Evolutionary conservation across 1,140 invertebrate species (phyloP), one percentile per base, ranked within the genome.

Genomic region (Hylaeus anthracinus): DNA sequence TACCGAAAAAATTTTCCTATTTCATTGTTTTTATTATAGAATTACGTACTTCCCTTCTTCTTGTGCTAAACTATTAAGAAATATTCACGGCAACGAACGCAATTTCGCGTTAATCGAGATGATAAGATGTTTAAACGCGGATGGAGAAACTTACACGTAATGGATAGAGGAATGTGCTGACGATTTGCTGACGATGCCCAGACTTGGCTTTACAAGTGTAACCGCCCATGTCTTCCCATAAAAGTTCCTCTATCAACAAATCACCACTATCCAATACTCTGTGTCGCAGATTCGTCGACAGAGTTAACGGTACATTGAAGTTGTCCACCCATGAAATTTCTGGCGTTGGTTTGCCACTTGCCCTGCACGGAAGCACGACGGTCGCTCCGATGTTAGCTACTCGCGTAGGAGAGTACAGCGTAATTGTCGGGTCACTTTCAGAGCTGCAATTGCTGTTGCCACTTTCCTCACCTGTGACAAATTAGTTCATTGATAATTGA

Each of bases 171-270:
- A 90, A 90, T 8, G 89, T 88, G 26, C 73, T 56, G 8, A 72
- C 71, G 1, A 72, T 63, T 55, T 87, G 86, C 56, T 85, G 78
- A 39, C 76, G 83, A 9, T 79, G 51, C 43, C 78, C 74, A 89
- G 97, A 97, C 72, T 95, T 94, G 3, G 96, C 97, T 15, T 95
- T 93, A 87, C 97, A 98, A 2, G 94, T 95, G 92, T 96, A 98
- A 14, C 93, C 93, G 43, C 97, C 97, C 97, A 98, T 97, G 88
- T 98, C 96, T 14, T 92, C 90, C 96, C 96, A 98, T 12, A 93
- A 92, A n/a, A 98, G 90, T 39, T 95, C 93, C 3, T 93, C 91
- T 78, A 98, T 97, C 10, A 96, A 85, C 10, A 98, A 92, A 86
- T 97, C 96, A 5, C 97, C 97, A 84, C 94, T 96, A 15, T 94